Percentiles rank a stretch among this genome's conserved stretches.
Conservation (phyloP, 2,113 vertebrate genomes). For the Glaucidium brasilianum region DNA sequence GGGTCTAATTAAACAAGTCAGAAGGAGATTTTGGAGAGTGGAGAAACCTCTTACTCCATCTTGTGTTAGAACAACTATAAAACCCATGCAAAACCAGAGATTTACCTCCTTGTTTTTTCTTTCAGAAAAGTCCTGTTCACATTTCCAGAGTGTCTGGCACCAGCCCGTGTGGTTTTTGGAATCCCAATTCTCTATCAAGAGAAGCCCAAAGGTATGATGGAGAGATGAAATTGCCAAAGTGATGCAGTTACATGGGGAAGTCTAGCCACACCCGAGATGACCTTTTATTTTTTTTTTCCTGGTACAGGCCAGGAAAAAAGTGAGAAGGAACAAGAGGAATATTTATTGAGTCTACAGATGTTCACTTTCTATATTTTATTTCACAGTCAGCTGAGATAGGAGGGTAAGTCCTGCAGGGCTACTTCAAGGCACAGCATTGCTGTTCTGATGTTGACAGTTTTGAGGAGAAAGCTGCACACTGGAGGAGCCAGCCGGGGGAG, state of each 20-base stretch:
- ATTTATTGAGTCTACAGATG: background rate
- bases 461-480: background rate
- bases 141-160: background rate
- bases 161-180: background rate
- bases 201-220: background rate
- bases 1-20: fast-evolving
- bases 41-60: background rate
- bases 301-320: background rate
- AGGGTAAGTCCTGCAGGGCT: background rate
- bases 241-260: background rate
- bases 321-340: background rate
- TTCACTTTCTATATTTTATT: background rate
- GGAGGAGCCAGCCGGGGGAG: background rate
- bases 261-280: background rate
- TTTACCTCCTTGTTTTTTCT: background rate
- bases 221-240: background rate
- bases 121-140: background rate
- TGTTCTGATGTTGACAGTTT: background rate
- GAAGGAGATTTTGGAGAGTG: background rate
- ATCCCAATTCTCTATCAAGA: background rate
- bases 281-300: background rate
- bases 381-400: background rate
- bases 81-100: background rate
- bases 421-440: background rate
- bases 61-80: background rate